Evolutionary conservation across 2,113 vertebrate genomes (phyloP).

Genomic region (Maccullochella peelii): DNA sequence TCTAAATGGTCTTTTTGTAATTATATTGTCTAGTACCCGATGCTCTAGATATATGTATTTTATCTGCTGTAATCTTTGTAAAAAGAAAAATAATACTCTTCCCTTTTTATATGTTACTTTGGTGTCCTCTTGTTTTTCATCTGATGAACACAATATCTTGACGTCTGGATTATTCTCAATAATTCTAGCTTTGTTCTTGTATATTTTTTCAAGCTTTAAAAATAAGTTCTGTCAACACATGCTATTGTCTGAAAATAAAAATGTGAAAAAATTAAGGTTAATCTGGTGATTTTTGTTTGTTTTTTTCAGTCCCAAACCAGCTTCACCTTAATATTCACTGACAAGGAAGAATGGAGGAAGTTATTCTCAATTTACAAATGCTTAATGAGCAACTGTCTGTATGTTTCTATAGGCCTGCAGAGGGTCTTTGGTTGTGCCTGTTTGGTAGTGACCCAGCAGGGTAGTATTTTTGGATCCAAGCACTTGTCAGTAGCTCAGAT

Average conservation of each 20-base stretch:
- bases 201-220: slow-evolving; percentile 62
- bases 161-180: slow-evolving; percentile 45
- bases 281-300: neutral
- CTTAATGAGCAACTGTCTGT: neutral
- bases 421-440: neutral
- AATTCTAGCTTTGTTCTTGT: slow-evolving; percentile 47
- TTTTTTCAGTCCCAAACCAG: neutral
- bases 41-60: slow-evolving; percentile 55
- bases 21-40: slow-evolving; percentile 43
- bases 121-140: slow-evolving; percentile 54
- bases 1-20: slow-evolving; percentile 51
- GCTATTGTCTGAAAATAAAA: slow-evolving; percentile 61
- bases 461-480: slow-evolving; percentile 69
- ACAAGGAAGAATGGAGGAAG: neutral
- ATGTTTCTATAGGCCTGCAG: neutral
- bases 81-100: slow-evolving; percentile 56
- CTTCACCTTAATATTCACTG: neutral
- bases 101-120: slow-evolving; percentile 75
- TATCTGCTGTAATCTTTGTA: slow-evolving; percentile 78
- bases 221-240: slow-evolving; percentile 31
- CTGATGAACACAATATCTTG: slow-evolving; percentile 31
- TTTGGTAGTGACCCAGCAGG: slow-evolving; percentile 10
- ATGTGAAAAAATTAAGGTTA: slow-evolving; percentile 9
- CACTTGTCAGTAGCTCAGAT: slow-evolving; percentile 65
- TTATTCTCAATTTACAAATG: neutral